Conservation (phyloP, 2,888 invertebrate species). For the Tubulanus polymorphus region DNA sequence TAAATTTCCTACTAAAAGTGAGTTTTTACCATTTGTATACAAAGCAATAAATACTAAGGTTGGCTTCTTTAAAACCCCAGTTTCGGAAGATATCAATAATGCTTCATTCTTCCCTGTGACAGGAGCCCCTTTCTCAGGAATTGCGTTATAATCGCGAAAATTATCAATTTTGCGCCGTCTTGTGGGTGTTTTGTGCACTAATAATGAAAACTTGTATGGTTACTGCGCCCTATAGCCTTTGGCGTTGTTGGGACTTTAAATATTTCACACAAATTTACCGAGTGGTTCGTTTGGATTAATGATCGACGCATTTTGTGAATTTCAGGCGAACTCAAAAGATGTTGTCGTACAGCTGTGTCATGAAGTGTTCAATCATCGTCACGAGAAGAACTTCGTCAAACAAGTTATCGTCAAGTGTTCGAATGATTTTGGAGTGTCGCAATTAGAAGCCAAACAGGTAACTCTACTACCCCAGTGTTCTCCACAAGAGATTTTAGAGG, state of each 20-base stretch:
- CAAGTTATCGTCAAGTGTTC: constrained; percentile 18
- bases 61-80: no score
- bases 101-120: no score
- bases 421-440: constrained; percentile 11
- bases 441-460: constrained; percentile 14
- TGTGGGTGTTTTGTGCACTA: no score
- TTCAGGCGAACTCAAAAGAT: constrained; percentile 43
- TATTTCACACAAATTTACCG: no score
- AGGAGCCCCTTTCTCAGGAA: no score
- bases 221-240: background rate
- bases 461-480: no score
- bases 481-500: background rate
- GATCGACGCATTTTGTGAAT: background rate
- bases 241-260: no score
- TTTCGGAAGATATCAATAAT: no score
- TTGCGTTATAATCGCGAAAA: no score
- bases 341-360: constrained; percentile 37
- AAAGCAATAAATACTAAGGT: background rate
- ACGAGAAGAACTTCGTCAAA: constrained; percentile 24
- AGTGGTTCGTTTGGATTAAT: no score
- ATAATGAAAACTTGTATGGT: no score
- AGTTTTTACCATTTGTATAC: background rate
- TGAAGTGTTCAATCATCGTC: constrained; percentile 32
- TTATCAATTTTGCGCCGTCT: background rate
- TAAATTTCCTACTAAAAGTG: background rate